Evolutionary conservation across 2,113 vertebrate species (phyloP).

Genomic region (Ranitomeya imitator): DNA sequence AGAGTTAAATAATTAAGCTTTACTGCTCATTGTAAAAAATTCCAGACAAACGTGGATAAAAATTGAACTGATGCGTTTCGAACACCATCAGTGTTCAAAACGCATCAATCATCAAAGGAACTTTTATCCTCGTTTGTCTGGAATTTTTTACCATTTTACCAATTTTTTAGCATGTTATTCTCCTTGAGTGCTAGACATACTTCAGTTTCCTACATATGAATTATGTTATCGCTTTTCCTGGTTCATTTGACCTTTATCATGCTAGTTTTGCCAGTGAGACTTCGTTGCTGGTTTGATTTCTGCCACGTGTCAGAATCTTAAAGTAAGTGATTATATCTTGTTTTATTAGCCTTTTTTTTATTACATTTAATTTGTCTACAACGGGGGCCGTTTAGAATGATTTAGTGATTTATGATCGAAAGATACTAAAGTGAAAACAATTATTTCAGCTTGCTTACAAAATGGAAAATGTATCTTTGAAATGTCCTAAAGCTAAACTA

Average conservation of each 20-base stretch:
- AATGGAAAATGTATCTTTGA: constrained; percentile 53
- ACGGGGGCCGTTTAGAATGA: constrained; percentile 39
- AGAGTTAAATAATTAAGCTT: no score
- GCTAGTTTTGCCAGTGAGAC: not conserved
- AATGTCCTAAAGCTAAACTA: constrained; percentile 69
- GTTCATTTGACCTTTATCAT: not conserved
- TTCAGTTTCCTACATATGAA: no score
- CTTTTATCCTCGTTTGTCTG: no score
- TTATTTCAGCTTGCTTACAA: constrained; percentile 4
- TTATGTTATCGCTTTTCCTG: not conserved
- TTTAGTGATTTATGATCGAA: constrained; percentile 47
- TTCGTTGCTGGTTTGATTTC: not conserved
- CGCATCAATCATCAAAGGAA: no score
- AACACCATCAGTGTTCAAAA: no score
- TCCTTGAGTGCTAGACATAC: no score
- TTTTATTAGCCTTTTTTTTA: constrained; percentile 41
- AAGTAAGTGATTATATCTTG: constrained; percentile 38
- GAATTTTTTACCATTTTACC: no score
- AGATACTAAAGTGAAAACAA: not conserved
- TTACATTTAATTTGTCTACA: constrained; percentile 46
- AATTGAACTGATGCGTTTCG: no score
- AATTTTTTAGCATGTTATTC: no score
- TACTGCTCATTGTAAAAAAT: no score
- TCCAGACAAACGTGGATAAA: no score
- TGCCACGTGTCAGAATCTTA: not conserved